Base-by-base conservation (phyloP, 2,797 vertebrate species). In the Limnodromus scolopaceus region DNA sequence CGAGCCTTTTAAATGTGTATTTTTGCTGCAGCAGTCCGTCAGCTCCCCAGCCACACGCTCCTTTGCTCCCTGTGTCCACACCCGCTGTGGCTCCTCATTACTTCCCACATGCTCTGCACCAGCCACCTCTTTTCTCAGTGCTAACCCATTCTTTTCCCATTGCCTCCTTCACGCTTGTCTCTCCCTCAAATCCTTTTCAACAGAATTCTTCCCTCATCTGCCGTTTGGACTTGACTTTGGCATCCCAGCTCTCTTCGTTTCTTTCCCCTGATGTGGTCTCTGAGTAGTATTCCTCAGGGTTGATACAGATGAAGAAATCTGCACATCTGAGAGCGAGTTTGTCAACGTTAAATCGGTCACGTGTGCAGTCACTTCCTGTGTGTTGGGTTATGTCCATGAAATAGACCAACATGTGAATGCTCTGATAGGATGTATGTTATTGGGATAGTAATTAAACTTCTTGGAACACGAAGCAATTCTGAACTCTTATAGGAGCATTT, bases 11-110 rank as follows among this genome's bases (percentile, higher is more conserved):
- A 78, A 19, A 2, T 22, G 43, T 28, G 17, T 48, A 5, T 54
- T 88, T 74, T 53, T 87, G 32, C 38, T 64, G 38, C 69, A 68
- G 20, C 34, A 24, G 24, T 87, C 0, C 0, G 0, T 38, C 11
- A 46, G 16, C 46, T 61, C 30, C 45, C 22, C 34, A 69, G 41
- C 54, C 4, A 4, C 11, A 8, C 0, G 2, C 4, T 63, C 11
- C 24, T 63, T 91, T 63, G 30, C 13, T 83, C 43, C 23, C 32
- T 51, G 3, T 38, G 17, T 49, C 68, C 74, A 65, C 32, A n/a
- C 12, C 24, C 69, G 16, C 25, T 3, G 6, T 65, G 51, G 4
- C n/a, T 70, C 53, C 39, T 64, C 19, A 6, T 55, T 53, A 6
- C 22, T 60, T 48, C 51, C 30, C 22, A n/a, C 4, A 9, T n/a